Evolutionary conservation across 2,797 vertebrate genomes (phyloP), one percentile per base, ranked within the genome.

Genomic region (Enteromius anoplus): DNA sequence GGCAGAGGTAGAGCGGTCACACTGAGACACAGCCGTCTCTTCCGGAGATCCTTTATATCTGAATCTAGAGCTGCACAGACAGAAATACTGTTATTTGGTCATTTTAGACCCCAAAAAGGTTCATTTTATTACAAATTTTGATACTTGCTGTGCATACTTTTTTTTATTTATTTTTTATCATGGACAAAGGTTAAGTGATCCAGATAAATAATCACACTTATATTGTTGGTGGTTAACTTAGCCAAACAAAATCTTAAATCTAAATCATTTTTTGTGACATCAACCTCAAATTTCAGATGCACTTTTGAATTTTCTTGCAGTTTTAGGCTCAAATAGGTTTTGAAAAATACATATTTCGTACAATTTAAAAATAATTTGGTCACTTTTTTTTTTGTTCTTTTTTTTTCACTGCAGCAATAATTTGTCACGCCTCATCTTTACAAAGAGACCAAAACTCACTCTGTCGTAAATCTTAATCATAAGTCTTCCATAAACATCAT

Each of bases 1-100:
- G 90, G 94, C 84, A 84, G 83, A 75, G 92, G 90, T 93, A 79
- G 19, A 23, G 21, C 53, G 19, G 49, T 51, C 49, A 53, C 55
- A 23, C 55, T 53, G 4, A 23, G 23, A 58, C 4, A 60, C 58
- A 34, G 34, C 34, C 17, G 51, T 21, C 51, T 53, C 51, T 9
- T 53, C 19, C 51, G 10, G 53, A 55, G 53, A 55, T 1, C 40
- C 7, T 9, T 9, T 40, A 40, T 40, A 29, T 5, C 23, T 60
- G 0, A 29, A 29, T 15, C 23, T 12, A 26, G 12, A 26, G 23
- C 5, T 10, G 1, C 21, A 8, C 21, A 8, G 21, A 9, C 55
- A 15, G 58, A 15, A 64, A 15, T 32, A 32, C 3, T 29, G 3
- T 0, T 29, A 5, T 29, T 29, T 5, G 23, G 12, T 15, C 26